phyloP scores from a whole-genome alignment of 1,140 invertebrate species.

The Drosophila pallidifrons region DNA sequence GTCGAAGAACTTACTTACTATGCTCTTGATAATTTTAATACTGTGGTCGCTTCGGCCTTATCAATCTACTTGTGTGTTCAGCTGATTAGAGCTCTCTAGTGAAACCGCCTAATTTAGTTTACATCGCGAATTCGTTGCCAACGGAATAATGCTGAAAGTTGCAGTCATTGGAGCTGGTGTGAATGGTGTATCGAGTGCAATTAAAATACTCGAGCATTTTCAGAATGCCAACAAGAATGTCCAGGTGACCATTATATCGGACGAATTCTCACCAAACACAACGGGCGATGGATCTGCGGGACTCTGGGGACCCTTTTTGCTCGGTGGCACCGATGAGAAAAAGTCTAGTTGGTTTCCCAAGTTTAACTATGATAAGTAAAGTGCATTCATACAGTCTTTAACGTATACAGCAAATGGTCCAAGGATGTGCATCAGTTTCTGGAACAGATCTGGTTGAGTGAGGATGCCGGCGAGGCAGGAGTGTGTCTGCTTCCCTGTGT shows the following conservation, averaged over 20 bases:
- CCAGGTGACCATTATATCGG: constrained; percentile 88
- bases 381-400: neutral
- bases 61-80: neutral
- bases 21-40: neutral
- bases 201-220: constrained; percentile 77
- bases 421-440: constrained; percentile 87
- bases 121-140: constrained; percentile 7
- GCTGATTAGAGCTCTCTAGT: constrained; percentile 11
- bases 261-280: constrained; percentile 89
- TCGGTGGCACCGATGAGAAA: constrained; percentile 87
- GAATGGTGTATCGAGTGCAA: constrained; percentile 79
- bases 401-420: constrained; percentile 87
- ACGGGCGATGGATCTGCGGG: constrained; percentile 92
- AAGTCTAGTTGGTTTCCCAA: constrained; percentile 86
- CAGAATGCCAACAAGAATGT: constrained; percentile 30
- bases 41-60: neutral
- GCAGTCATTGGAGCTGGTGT: constrained; percentile 83
- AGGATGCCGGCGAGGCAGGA: constrained; percentile 86
- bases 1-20: neutral
- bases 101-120: neutral
- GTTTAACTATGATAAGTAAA: neutral
- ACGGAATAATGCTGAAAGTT: constrained; percentile 65
- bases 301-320: constrained; percentile 90
- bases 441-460: constrained; percentile 87
- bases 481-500: constrained; percentile 87